Percentiles rank a stretch among this genome's conserved stretches.
Conservation (phyloP, 2,888 invertebrate species). For the Andrena minutula region DNA sequence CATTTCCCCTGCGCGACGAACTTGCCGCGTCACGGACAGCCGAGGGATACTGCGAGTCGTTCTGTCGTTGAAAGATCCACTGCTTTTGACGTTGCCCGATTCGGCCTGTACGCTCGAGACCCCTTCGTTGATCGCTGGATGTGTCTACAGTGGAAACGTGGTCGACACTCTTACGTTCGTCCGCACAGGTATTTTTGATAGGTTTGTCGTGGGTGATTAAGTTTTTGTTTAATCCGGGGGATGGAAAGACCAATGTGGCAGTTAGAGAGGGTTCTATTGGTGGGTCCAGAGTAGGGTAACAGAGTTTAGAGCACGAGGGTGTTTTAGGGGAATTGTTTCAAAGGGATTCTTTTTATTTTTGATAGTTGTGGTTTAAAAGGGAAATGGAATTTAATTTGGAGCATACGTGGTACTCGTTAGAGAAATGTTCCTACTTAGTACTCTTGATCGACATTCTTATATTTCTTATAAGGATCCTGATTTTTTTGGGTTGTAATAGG, state of each 20-base stretch:
- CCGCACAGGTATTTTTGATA: not conserved
- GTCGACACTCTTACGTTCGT: constrained; percentile 19
- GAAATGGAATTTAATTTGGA: no score
- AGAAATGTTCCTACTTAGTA: no score
- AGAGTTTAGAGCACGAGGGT: no score
- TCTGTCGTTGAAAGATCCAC: constrained; percentile 57
- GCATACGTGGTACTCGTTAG: no score
- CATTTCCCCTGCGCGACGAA: constrained; percentile 60
- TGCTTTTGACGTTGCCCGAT: constrained; percentile 53
- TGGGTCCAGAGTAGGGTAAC: no score
- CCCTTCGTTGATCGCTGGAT: constrained; percentile 24
- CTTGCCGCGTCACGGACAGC: constrained; percentile 54
- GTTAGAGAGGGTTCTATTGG: not conserved
- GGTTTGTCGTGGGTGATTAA: no score
- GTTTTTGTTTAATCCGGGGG: not conserved
- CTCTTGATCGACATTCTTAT: no score
- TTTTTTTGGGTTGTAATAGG: not conserved
- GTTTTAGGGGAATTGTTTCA: no score
- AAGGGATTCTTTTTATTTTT: no score
- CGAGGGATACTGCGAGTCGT: constrained; percentile 61
- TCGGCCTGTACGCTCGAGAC: constrained; percentile 23
- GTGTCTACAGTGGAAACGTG: not conserved
- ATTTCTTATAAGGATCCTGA: no score
- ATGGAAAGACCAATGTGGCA: not conserved
- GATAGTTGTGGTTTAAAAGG: no score